Evolutionary conservation across 1,140 invertebrate species (phyloP), one percentile per base, ranked within the genome.

Genomic region (Microplitis mediator): DNA sequence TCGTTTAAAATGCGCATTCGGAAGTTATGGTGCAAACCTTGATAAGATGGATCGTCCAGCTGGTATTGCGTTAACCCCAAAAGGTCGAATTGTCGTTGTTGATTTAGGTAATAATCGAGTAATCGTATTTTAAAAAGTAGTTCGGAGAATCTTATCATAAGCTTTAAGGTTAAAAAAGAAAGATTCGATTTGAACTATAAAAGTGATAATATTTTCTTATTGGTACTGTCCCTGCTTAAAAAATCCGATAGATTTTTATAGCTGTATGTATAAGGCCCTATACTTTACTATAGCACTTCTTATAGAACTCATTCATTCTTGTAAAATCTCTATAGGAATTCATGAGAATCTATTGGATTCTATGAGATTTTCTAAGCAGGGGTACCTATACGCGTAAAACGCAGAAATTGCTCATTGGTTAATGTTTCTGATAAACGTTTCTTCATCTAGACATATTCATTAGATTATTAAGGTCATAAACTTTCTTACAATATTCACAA

Each of bases 31-130:
- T n/a, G n/a, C n/a, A n/a, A 92, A 93, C 39, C 89, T 91, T 34
- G 93, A 94, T 0, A 91, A 97, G 80, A 95, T 97, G 81, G 95
- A 97, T 75, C 94, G 95, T 32, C 97, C 97, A 0, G 89, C 97
- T 62, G 97, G 97, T 3, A 91, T 98, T 11, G 93, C 93, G 74
- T 96, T 97, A 77, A 93, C 92, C 32, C 92, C 91, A 0, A 90
- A 91, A 54, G 96, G 93, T 4, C 90, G 92, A 78, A 92, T 97
- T 45, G 92, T 94, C 60, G 93, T 97, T 32, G 96, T 96, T 0
- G 97, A 98, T 86, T 98, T 98, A 86, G 97, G 98, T 83, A 97
- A 97, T 81, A 96, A 98, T 86, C 91, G 95, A 11, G 85, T 98
- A 50, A 86, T 97, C 34, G 89, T 95, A 62, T 91, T 97, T 64